phyloP scores from a whole-genome alignment of 2,797 vertebrate genomes.

The Scomberomorus guttatus region DNA sequence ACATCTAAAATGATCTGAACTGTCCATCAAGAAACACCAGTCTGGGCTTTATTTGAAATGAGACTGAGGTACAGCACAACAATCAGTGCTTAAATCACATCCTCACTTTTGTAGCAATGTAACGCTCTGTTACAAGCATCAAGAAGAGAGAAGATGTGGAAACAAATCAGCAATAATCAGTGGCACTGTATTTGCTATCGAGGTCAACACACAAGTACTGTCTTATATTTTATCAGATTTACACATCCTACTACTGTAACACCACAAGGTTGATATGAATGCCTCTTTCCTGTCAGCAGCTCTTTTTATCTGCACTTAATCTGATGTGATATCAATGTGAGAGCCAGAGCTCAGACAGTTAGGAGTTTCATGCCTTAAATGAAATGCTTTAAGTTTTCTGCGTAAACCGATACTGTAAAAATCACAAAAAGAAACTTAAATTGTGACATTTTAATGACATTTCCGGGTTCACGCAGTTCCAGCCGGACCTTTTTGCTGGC shows the following conservation, averaged over 20 bases:
- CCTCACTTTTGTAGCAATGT: background rate
- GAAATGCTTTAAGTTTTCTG: background rate
- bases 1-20: background rate
- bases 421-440: background rate
- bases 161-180: too few species aligned
- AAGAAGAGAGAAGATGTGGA: too few species aligned
- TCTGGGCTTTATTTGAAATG: background rate
- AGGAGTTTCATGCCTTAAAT: too few species aligned
- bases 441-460: conserved; percentile 12
- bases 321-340: too few species aligned
- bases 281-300: background rate
- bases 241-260: too few species aligned
- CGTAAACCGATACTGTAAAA: background rate
- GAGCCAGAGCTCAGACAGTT: too few species aligned
- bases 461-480: conserved; percentile 14
- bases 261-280: background rate
- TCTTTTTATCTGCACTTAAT: background rate
- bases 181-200: too few species aligned
- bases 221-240: too few species aligned
- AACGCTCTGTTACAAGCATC: background rate
- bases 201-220: too few species aligned
- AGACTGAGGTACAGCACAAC: background rate
- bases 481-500: conserved; percentile 1
- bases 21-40: background rate
- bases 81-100: background rate